Evolutionary conservation across 2,888 invertebrate genomes (phyloP), one percentile per base, ranked within the genome.

Genomic region (Rutpela maculata): DNA sequence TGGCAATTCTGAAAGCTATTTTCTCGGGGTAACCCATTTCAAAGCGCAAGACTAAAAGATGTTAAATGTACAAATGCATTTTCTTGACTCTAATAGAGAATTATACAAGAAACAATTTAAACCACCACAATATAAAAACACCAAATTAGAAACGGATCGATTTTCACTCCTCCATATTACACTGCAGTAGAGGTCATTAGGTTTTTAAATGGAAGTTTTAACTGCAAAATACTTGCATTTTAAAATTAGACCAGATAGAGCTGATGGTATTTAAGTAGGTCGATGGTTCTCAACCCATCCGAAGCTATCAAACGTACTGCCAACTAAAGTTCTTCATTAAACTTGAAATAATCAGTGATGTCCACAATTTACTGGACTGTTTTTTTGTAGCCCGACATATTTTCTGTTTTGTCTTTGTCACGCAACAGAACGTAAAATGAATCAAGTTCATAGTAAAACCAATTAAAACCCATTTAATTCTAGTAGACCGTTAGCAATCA

Each of bases 1-100:
- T 56, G 68, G 68, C 68, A 26, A 68, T 68, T 68, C 26, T 68
- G 56, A 50, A 68, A 68, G 55, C 56, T n/a, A 68, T 56, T 68
- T 56, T 68, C 68, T 26, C 26, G 22, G 17, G 10, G 3, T n/a
- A n/a, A n/a, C 26, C 26, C 55, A 56, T 68, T 68, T 56, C 22
- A 55, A 56, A 26, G 56, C 68, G 50, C 22, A 56, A n/a, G 19
- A 35, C 67, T 22, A 19, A 55, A n/a, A 22, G 26, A 55, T n/a
- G 68, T 68, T 56, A 56, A 55, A 68, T 56, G 56, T 55, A 55
- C 26, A 56, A 68, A 56, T 68, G 68, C 68, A 68, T 56, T 68
- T 56, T 22, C 56, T 55, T 18, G n/a, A 31, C 26, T 68, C n/a
- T n/a, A 68, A 68, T 31, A 26, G n/a, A 31, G 55, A 68, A 68